Conservation (phyloP, 2,888 invertebrate species). For the Tryphoninae sp. region DNA sequence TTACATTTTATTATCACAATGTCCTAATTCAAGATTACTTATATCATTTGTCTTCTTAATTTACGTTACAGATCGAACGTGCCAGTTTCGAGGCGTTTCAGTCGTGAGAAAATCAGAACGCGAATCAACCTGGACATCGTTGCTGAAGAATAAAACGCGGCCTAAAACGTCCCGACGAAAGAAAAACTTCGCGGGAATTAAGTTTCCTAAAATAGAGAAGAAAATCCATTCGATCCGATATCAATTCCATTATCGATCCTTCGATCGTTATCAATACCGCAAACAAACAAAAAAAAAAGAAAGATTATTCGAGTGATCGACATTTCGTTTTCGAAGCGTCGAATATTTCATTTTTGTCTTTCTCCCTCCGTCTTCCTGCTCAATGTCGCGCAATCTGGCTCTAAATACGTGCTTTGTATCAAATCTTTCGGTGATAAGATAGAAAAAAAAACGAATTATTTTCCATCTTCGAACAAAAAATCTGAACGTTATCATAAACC, state of each 20-base stretch:
- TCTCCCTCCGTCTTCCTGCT: not conserved
- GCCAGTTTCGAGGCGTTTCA: not conserved
- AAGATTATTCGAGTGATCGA: not conserved
- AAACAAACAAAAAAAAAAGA: not conserved
- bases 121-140: not conserved
- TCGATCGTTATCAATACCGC: not conserved
- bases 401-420: not conserved
- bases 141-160: not conserved
- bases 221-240: not conserved
- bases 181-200: not conserved
- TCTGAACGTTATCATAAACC: slow-evolving; percentile 7
- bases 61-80: slow-evolving; percentile 30
- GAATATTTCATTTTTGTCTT: not conserved
- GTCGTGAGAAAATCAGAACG: not conserved
- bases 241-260: not conserved
- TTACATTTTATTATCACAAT: not conserved
- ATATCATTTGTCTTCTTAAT: not conserved
- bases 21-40: not conserved
- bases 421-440: slow-evolving; percentile 9
- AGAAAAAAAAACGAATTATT: not conserved
- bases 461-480: slow-evolving; percentile 4
- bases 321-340: not conserved
- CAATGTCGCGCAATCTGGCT: slow-evolving; percentile 4
- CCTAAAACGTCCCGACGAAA: not conserved
- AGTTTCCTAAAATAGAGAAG: not conserved